phyloP scores from a whole-genome alignment of 2,888 invertebrate species.

The Siphonodentalium dalli region DNA sequence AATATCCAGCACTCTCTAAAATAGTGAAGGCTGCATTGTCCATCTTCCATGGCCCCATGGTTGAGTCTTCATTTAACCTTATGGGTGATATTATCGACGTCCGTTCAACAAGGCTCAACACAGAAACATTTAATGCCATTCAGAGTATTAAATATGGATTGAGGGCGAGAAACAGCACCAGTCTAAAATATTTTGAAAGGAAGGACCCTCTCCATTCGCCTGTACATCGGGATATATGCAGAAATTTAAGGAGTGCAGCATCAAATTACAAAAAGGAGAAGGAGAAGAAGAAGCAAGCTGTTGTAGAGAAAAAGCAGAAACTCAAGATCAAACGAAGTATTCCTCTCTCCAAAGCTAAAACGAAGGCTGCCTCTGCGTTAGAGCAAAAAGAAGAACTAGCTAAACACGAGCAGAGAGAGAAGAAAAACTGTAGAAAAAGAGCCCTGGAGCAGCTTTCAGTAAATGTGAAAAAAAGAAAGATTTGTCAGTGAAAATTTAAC shows the following conservation, averaged over 20 bases:
- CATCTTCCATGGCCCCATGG: slow-evolving; percentile 26
- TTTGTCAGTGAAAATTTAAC: no score
- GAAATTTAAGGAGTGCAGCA: slow-evolving; percentile 10
- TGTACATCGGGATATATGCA: slow-evolving; percentile 9
- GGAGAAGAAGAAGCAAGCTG: background rate
- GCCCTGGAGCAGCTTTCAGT: no score
- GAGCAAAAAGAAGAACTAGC: no score
- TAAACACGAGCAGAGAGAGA: no score
- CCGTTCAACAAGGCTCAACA: slow-evolving; percentile 9
- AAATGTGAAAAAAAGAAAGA: no score
- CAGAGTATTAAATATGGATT: slow-evolving; percentile 13
- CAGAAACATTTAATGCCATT: slow-evolving; percentile 7
- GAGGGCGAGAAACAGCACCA: slow-evolving; percentile 1
- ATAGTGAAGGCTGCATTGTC: slow-evolving; percentile 2
- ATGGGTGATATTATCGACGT: slow-evolving; percentile 26
- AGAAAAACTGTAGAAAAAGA: no score
- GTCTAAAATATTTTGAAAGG: background rate
- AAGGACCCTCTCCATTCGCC: background rate
- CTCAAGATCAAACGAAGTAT: no score
- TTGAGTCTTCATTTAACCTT: slow-evolving; percentile 26
- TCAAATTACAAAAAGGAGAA: slow-evolving; percentile 8
- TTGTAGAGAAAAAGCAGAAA: background rate
- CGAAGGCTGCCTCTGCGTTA: no score
- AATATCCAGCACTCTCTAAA: slow-evolving; percentile 9
- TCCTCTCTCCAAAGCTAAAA: no score